phyloP scores from a whole-genome alignment of 2,888 invertebrate species.

The Ellobium chinense region DNA sequence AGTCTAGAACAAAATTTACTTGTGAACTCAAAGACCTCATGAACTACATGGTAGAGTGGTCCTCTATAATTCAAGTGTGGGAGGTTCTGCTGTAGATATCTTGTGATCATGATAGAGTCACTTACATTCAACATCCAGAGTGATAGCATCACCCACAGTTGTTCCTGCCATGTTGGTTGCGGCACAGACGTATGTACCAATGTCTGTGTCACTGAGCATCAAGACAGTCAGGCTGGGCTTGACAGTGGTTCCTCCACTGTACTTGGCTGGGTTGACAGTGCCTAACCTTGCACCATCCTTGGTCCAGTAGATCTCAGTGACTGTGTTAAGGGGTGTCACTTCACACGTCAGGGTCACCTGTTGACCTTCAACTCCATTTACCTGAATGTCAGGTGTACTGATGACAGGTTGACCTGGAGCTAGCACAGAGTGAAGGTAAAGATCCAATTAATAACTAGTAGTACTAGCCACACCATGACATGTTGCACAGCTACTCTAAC shows the following conservation, averaged over 20 bases:
- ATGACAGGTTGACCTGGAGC: background rate
- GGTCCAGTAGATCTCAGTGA: slow-evolving; percentile 27
- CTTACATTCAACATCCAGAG: background rate
- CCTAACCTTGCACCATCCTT: background rate
- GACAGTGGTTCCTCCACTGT: background rate
- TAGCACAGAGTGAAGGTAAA: no score
- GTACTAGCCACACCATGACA: no score
- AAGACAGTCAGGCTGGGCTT: slow-evolving; percentile 14
- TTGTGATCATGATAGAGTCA: no score
- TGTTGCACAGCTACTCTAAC: no score
- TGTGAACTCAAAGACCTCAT: no score
- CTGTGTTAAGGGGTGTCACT: background rate
- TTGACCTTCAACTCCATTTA: background rate
- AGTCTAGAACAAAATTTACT: no score
- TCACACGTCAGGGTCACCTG: background rate
- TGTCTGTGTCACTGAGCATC: background rate
- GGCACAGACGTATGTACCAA: slow-evolving; percentile 5
- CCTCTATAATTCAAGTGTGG: no score
- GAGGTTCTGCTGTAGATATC: no score
- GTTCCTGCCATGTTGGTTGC: slow-evolving; percentile 2
- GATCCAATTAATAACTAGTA: no score
- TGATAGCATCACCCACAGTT: background rate
- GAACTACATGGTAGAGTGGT: no score
- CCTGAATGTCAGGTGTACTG: background rate
- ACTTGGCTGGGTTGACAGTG: background rate